Evolutionary conservation across 2,888 invertebrate genomes (phyloP), one percentile per base, ranked within the genome.

Genomic region (Iphiclides podalirius): DNA sequence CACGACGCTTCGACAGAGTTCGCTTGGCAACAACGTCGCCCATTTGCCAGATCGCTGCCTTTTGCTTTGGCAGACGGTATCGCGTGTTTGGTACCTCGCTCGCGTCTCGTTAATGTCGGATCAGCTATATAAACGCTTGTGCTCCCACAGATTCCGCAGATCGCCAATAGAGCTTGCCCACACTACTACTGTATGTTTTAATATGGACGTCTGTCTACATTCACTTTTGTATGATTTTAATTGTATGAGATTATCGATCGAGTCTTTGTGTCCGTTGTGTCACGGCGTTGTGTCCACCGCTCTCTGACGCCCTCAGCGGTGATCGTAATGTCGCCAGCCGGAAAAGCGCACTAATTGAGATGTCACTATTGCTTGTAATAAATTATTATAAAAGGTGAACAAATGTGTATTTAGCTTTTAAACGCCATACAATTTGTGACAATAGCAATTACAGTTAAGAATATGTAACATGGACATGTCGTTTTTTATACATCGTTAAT

Each of bases 151-250:
- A n/a, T n/a, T n/a, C n/a, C n/a, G n/a, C n/a, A n/a, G n/a, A n/a
- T n/a, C n/a, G n/a, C n/a, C 41, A 16, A 31, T 31, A 13, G 12
- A 33, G 36, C 36, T n/a, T 37, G 37, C 20, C 31, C 40, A n/a
- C 15, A n/a, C 13, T 23, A 8, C 41, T 20, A 36, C 16, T 40
- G 38, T 44, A 56, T 60, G 20, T 61, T n/a, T n/a, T 58, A 58
- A 53, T 57, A 61, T 64, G 61, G 61, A 67, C 57, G 62, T 52
- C 52, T 53, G 62, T 52, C 52, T 53, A 54, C 54, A 51, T 52
- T 47, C 53, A 44, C 57, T 59, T 61, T 63, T 65, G 56, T 51
- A 52, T 52, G 47, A 26, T 55, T 55, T 44, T 51, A 36, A 45
- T 39, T 28, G 15, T 36, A 45, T 43, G 12, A 66, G 58, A 57